A percentile compares a stretch with the other conserved stretches of the same genome.
Conservation (phyloP, 2,888 invertebrate genomes). For the Lottia scabra region DNA sequence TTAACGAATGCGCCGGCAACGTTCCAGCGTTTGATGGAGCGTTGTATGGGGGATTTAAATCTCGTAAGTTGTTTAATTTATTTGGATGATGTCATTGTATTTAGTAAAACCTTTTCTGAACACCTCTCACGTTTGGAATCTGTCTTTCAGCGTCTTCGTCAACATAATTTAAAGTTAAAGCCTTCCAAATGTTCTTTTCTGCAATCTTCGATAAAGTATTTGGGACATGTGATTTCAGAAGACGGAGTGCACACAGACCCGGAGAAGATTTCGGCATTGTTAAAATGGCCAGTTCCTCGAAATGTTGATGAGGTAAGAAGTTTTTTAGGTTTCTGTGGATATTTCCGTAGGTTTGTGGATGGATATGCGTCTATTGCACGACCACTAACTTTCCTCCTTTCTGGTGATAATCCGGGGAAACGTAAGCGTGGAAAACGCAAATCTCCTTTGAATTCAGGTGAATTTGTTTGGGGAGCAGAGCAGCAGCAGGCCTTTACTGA, state of each 20-base stretch:
- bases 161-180: slow-evolving; percentile 32
- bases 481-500: slow-evolving; percentile 27
- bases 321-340: slow-evolving; percentile 31
- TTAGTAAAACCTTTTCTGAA: slow-evolving; percentile 28
- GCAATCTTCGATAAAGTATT: slow-evolving; percentile 23
- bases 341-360: slow-evolving; percentile 31
- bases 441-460: neutral
- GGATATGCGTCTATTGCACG: slow-evolving; percentile 29
- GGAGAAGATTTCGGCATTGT: slow-evolving; percentile 22
- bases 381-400: slow-evolving; percentile 30
- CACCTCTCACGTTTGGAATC: slow-evolving; percentile 27
- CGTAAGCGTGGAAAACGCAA: neutral
- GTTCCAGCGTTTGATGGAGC: slow-evolving; percentile 30
- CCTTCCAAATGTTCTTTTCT: slow-evolving; percentile 38
- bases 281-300: slow-evolving; percentile 23
- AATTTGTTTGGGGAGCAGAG: slow-evolving; percentile 31
- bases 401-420: slow-evolving; percentile 17
- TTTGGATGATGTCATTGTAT: slow-evolving; percentile 38
- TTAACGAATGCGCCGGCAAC: slow-evolving; percentile 32
- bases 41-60: slow-evolving; percentile 29
- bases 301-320: slow-evolving; percentile 23
- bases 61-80: slow-evolving; percentile 37
- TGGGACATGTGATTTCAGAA: slow-evolving; percentile 33
- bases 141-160: slow-evolving; percentile 28
- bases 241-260: slow-evolving; percentile 31